A percentile compares a stretch with the other conserved stretches of the same genome.
Conservation (phyloP, 2,113 vertebrate genomes). For the Corythaeola cristata region DNA sequence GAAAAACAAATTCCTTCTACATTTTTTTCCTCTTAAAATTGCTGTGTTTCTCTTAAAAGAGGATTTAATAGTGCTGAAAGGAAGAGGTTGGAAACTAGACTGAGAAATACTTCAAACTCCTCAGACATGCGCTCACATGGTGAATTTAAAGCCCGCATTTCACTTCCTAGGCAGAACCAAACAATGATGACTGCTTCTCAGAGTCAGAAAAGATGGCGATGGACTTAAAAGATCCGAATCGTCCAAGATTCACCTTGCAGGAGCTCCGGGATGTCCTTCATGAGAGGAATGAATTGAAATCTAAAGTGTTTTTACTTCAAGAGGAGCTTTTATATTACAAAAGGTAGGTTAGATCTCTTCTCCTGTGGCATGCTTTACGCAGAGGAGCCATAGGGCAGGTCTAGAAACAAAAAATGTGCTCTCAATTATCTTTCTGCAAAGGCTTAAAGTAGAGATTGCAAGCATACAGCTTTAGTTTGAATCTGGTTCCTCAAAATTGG, state of each 20-base stretch:
- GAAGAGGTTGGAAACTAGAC: neutral
- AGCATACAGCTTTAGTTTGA: neutral
- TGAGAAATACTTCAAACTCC: neutral
- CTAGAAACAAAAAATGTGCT: neutral
- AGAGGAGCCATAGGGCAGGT: neutral
- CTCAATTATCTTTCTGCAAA: neutral
- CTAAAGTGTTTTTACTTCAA: constrained; percentile 89
- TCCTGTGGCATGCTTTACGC: neutral
- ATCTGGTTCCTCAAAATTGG: neutral
- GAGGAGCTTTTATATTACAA: constrained; percentile 92
- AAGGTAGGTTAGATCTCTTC: constrained; percentile 73
- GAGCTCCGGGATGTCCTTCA: constrained; percentile 91
- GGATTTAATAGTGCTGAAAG: neutral
- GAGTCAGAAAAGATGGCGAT: constrained; percentile 72
- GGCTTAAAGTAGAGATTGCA: neutral
- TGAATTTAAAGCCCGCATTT: neutral
- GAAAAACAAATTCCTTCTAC: neutral
- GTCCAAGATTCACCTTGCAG: constrained; percentile 92
- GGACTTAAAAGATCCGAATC: constrained; percentile 91
- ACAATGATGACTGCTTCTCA: constrained; percentile 79
- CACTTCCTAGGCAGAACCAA: constrained; percentile 71
- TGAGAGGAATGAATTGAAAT: constrained; percentile 92
- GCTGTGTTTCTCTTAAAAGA: neutral
- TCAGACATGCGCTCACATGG: rapidly evolving
- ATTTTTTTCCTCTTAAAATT: neutral